These are phyloP conservation scores for Dryomyza anilis DNA, from an alignment of 2,888 invertebrate genomes.

Conservation along the genomic window DNA sequence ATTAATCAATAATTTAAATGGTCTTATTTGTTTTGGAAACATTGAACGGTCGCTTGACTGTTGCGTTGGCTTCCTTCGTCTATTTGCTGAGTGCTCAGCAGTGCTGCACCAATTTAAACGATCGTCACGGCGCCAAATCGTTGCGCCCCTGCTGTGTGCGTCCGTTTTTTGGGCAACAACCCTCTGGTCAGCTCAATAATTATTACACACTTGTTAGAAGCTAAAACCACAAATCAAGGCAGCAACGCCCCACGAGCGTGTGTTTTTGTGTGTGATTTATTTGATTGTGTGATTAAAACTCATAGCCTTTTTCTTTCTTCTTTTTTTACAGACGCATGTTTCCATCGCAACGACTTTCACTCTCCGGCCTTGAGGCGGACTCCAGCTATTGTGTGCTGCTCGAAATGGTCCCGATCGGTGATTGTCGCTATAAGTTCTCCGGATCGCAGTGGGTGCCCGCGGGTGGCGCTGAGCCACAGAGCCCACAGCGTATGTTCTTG, in stretches of 20 bases:
- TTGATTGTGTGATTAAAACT: constrained; percentile 17
- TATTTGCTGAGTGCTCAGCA: not conserved
- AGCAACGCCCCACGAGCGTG: constrained; percentile 43
- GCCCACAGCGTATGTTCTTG: constrained; percentile 74
- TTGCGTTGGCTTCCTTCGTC: not conserved
- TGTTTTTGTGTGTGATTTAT: constrained; percentile 45
- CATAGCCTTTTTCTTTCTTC: constrained; percentile 2
- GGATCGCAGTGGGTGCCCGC: constrained; percentile 85
- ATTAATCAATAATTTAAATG: constrained; percentile 33
- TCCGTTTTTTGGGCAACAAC: not conserved
- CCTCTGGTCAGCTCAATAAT: constrained; percentile 33
- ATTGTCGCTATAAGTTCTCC: constrained; percentile 81
- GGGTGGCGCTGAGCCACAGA: constrained; percentile 85
- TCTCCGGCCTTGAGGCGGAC: constrained; percentile 79
- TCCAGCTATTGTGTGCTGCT: constrained; percentile 81
- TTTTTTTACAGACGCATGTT: constrained; percentile 81
- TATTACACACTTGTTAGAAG: constrained; percentile 54
- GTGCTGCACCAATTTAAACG: constrained; percentile 33
- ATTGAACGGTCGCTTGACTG: constrained; percentile 1
- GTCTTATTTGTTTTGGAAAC: constrained; percentile 33
- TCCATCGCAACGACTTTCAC: constrained; percentile 78
- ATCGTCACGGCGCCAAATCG: constrained; percentile 37
- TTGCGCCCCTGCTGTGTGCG: constrained; percentile 33
- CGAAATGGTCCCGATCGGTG: constrained; percentile 78
- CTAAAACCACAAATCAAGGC: constrained; percentile 51